Percentiles rank a stretch among this genome's conserved stretches.
phyloP scores from a whole-genome alignment of 1,140 invertebrate genomes.

The Drosophila parabipectinata region DNA sequence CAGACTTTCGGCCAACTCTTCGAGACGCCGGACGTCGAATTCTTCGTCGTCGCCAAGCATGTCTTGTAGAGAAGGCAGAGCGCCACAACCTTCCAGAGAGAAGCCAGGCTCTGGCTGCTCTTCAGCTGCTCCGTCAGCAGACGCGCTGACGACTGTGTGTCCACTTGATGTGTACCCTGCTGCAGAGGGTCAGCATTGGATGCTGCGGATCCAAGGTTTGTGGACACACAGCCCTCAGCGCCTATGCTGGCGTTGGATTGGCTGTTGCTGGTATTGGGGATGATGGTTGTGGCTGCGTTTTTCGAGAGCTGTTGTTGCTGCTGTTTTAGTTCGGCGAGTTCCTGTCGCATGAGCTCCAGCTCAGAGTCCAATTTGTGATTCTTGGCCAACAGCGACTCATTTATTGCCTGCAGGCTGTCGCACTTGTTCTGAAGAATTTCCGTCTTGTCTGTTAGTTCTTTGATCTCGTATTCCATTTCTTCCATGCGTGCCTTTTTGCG shows the following conservation, averaged over 20 bases:
- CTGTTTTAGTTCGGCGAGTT: constrained; percentile 75
- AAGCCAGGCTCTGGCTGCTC: constrained; percentile 84
- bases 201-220: constrained; percentile 89
- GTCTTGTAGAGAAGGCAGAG: constrained; percentile 92
- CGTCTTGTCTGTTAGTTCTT: constrained; percentile 87
- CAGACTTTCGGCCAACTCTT: constrained; percentile 91
- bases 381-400: constrained; percentile 88
- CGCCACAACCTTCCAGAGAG: constrained; percentile 88
- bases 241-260: constrained; percentile 84
- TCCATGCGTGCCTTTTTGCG: constrained; percentile 97
- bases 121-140: constrained; percentile 67
- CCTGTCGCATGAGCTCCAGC: constrained; percentile 84
- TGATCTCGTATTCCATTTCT: constrained; percentile 91
- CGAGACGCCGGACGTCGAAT: constrained; percentile 88
- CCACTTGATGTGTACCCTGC: constrained; percentile 88
- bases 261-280: constrained; percentile 20
- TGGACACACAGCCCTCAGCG: constrained; percentile 85
- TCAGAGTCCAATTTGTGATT: constrained; percentile 86
- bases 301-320: constrained; percentile 66
- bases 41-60: constrained; percentile 88
- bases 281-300: constrained; percentile 25
- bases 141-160: constrained; percentile 85
- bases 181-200: constrained; percentile 90
- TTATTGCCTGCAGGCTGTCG: constrained; percentile 87
- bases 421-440: constrained; percentile 88